phyloP scores from a whole-genome alignment of 2,113 vertebrate species.

The Percopsis transmontana region DNA sequence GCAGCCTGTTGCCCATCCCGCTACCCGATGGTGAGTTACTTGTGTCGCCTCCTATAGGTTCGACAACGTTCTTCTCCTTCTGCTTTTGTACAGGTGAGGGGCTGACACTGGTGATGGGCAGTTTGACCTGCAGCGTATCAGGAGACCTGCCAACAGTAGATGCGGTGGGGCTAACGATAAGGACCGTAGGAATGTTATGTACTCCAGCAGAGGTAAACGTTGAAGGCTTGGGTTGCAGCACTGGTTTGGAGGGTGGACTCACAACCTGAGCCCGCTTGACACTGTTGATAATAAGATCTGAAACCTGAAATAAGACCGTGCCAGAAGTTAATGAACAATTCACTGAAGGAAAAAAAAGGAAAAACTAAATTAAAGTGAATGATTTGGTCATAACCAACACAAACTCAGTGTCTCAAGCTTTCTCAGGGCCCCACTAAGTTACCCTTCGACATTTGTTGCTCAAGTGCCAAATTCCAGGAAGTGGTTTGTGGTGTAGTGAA shows the following conservation, averaged over 20 bases:
- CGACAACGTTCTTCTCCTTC: not conserved
- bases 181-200: constrained; percentile 19
- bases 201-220: not conserved
- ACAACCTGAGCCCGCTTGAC: constrained; percentile 7
- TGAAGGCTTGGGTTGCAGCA: constrained; percentile 1
- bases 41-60: not conserved
- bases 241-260: constrained; percentile 8
- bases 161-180: constrained; percentile 34
- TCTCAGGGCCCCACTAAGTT: not conserved
- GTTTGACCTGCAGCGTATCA: constrained; percentile 37
- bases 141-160: constrained; percentile 13
- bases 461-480: constrained; percentile 31
- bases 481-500: constrained; percentile 4
- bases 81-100: constrained; percentile 8
- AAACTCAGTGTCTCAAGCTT: not conserved
- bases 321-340: not conserved
- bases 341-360: not conserved
- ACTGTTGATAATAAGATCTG: constrained; percentile 16
- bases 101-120: constrained; percentile 26
- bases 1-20: not conserved
- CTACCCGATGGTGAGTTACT: not conserved
- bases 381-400: not conserved
- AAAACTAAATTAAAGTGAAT: not conserved
- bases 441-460: constrained; percentile 23
- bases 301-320: constrained; percentile 41